Base-by-base conservation (phyloP, 2,113 vertebrate genomes). In the Pimephales promelas region DNA sequence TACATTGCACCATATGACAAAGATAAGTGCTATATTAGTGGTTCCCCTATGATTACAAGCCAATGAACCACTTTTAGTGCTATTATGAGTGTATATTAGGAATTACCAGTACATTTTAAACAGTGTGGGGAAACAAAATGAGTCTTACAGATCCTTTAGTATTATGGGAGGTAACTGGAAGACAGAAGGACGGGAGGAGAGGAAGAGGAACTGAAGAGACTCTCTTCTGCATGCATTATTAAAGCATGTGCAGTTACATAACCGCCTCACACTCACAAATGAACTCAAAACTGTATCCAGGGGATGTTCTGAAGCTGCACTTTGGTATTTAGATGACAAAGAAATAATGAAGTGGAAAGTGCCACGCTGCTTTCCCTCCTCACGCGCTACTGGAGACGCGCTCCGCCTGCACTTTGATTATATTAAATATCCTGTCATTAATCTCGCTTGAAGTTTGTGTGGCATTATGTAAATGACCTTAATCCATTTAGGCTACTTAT, bases 301-400 rank as follows among this genome's bases (percentile, higher is more conserved):
- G 22, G 68, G 20, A 56, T 57, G 10, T 61, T 78, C 22, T 61
- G 3, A 59, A 61, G n/a, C 24, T 78, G 56, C 75, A 59, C 56
- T 61, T 61, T 62, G 56, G n/a, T 28, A 61, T 78, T 61, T 61
- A 62, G 56, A 78, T 20, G n/a, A 61, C 34, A 78, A 20, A 78
- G 56, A 78, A 26, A 78, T 78, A 61, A 62, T 61, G 76, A 78
- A 61, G 13, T 45, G 56, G 34, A 26, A 59, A 78, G 56, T 61
- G n/a, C 10, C 52, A 36, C 28, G 34, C 75, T 16, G 34, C 34
- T 78, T 57, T 77, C 75, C 14, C 31, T 57, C 54, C 52, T 77
- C 52, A 77, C 13, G 0, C 18, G 8, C 52, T 52, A 56, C 31
- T 52, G 45, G 7, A 73, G n/a, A 72, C 70, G 45, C 10, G 11